Base-by-base conservation (phyloP, 2,888 invertebrate species). In the Marronus borbonicus region DNA sequence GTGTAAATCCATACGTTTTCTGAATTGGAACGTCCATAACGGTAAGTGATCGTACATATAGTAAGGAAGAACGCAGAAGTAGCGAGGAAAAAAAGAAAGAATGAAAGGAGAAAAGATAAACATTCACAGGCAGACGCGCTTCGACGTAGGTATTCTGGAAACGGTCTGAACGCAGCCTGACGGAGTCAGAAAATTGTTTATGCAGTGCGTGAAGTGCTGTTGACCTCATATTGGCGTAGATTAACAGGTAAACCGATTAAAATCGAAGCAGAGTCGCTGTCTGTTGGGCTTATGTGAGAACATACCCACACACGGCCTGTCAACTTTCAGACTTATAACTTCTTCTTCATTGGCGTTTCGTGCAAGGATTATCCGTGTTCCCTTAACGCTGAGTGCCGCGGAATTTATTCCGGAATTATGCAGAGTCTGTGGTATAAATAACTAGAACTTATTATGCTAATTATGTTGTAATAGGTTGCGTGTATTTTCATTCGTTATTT, bases 201-300 rank as follows among this genome's bases (percentile, higher is more conserved):
- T 83, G 80, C 76, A 75, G 81, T 77, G 80, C 83, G 82, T 83
- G 81, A 85, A 83, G 84, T 86, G 87, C 85, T 87, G 85, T 87
- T 87, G 87, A 87, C 87, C 87, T 84, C 84, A 83, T 84, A 84
- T 84, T 85, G 85, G 84, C 83, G 84, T 84, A 86, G 86, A 87
- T 87, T 87, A 87, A 86, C 86, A 86, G 86, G 87, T 87, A 87
- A 87, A 87, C 85, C 86, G 87, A 87, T 87, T 87, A 86, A 87
- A 87, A 86, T 85, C 85, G 85, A 84, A 84, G 84, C 84, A 78
- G 55, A 58, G 78, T 68, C 77, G 84, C 82, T 82, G 83, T 81
- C 83, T 83, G 83, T 82, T 81, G 80, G 81, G 80, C 81, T 80
- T 82, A 82, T 83, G 82, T 83, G 83, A 84, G 83, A 84, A 83